Evolutionary conservation across 2,888 invertebrate species (phyloP).

Genomic region (Lysandra bellargus): DNA sequence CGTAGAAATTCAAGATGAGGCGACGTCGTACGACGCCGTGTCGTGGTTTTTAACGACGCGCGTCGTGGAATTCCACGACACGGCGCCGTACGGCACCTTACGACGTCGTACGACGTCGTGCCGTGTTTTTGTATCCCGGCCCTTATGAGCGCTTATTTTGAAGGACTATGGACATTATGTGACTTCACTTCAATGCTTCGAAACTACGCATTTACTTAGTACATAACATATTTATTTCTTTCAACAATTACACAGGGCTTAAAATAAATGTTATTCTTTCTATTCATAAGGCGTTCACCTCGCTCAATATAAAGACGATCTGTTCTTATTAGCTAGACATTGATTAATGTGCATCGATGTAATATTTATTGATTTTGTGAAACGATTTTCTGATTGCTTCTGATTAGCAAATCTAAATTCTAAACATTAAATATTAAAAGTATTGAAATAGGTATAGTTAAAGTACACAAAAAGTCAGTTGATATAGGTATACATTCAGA

Average conservation of each 20-base stretch:
- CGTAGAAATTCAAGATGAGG: too few relatives aligned
- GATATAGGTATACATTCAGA: not conserved
- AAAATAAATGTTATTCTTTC: conserved; percentile 1
- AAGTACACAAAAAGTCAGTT: not conserved
- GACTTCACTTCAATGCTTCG: not conserved
- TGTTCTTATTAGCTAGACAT: conserved; percentile 18
- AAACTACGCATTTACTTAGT: not conserved
- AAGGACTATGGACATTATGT: not conserved
- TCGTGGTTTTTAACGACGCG: too few relatives aligned
- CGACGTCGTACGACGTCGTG: too few relatives aligned
- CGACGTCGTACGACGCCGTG: too few relatives aligned
- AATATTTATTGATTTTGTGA: not conserved
- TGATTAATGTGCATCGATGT: conserved; percentile 21
- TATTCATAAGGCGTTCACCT: conserved; percentile 39
- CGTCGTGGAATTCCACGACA: too few relatives aligned
- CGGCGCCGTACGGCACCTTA: too few relatives aligned
- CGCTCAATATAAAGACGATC: conserved; percentile 42
- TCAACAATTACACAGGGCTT: not conserved
- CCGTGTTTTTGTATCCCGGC: too few relatives aligned
- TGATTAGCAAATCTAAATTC: not conserved
- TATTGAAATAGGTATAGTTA: not conserved
- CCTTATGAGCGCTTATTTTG: not conserved
- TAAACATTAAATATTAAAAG: not conserved
- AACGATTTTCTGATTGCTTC: not conserved
- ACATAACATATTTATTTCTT: not conserved